These are phyloP conservation scores for Tipula confusa DNA, from an alignment of 2,888 invertebrate species.

Conservation along the genomic window DNA sequence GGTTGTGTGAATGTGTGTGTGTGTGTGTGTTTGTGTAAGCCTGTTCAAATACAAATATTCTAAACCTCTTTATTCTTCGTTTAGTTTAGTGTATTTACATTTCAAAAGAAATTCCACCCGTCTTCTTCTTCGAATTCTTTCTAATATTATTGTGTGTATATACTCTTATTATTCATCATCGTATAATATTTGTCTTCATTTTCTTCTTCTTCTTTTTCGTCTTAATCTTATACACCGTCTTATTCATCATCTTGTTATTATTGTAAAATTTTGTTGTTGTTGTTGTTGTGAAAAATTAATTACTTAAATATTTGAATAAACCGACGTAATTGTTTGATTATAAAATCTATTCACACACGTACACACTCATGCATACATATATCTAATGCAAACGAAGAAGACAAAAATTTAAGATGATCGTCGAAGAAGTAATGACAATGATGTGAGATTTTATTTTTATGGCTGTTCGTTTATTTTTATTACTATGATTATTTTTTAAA, in stretches of 20 bases:
- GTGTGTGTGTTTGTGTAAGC: background rate
- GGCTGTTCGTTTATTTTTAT: constrained; percentile 12
- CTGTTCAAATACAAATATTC: background rate
- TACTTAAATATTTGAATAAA: constrained; percentile 20
- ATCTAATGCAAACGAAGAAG: background rate
- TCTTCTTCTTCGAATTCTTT: background rate
- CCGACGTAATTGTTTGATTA: constrained; percentile 25
- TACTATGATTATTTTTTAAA: constrained; percentile 1
- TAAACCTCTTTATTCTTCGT: constrained; percentile 20
- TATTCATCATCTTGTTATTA: constrained; percentile 12
- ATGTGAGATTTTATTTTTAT: constrained; percentile 7
- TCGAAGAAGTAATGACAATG: background rate
- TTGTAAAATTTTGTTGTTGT: no score
- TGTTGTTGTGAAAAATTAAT: constrained; percentile 5
- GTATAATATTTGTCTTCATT: background rate
- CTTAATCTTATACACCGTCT: no score
- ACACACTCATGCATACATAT: no score
- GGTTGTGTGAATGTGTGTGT: background rate
- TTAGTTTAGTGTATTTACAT: constrained; percentile 9
- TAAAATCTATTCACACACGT: background rate
- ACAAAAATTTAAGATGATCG: background rate
- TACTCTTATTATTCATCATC: background rate
- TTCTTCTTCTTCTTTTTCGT: background rate
- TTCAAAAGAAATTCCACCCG: constrained; percentile 7
- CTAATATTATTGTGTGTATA: background rate